Evolutionary conservation across 2,113 vertebrate species (phyloP), one percentile per base, ranked within the genome.

Genomic region (Psittacara wagleri): DNA sequence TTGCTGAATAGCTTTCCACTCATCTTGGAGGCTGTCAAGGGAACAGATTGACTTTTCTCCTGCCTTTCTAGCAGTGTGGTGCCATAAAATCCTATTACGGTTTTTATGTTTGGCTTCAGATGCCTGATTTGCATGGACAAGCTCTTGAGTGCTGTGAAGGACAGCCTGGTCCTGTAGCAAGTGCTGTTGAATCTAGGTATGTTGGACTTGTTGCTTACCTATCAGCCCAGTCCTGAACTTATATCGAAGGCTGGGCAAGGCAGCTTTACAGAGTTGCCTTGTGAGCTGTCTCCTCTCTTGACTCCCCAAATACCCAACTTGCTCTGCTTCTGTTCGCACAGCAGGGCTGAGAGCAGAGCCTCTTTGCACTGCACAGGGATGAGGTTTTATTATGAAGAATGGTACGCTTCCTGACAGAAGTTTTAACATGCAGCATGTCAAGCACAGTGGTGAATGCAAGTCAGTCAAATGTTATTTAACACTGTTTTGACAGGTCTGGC

Each of bases 401-500:
- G 61, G 16, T 62, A 35, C 2, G 20, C 22, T 83, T 41, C 67
- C 59, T 70, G 76, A 4, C 68, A 17, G 66, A 39, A 22, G 86
- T 80, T 70, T 62, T 74, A 54, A 20, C 41, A 2, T 11, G 7
- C 61, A 24, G 31, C 1, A 0, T 14, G 22, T 63, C 43, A 5
- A 48, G 52, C 39, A 6, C 5, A 27, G 83, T 0, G 10, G 62
- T 3, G 24, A 59, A 72, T 11, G 59, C 76, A 1, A 49, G 91
- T 55, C 94, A 83, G 77, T 59, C 28, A 15, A 54, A 44, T 20
- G 55, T 57, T 81, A n/a, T 54, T 63, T 31, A 24, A 2, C 68
- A 48, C 9, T 92, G 49, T 69, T 94, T 59, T 91, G 94, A 74
- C 89, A 88, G 88, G 76, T 77, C 73, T 43, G 86, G 37, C 82